Conservation (phyloP, 2,888 invertebrate species). For the Stenoptilia bipunctidactyla region DNA sequence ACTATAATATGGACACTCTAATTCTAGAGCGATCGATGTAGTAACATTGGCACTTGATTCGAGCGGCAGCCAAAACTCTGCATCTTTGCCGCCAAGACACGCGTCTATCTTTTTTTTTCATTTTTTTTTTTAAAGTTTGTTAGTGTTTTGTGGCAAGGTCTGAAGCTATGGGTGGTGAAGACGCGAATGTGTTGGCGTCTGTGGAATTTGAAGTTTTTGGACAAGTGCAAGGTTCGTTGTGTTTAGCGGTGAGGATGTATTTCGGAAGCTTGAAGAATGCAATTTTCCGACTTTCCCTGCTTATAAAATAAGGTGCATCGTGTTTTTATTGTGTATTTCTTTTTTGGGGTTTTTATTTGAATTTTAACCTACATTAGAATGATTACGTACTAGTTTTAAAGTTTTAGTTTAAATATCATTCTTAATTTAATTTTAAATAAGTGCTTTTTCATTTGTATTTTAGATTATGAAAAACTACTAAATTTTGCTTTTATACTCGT, state of each 20-base stretch:
- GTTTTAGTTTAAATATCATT: no score
- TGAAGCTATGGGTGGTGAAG: slow-evolving; percentile 66
- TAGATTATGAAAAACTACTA: no score
- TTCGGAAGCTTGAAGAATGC: neutral
- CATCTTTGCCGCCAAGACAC: slow-evolving; percentile 8
- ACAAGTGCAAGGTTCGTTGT: slow-evolving; percentile 85
- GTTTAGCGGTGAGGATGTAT: slow-evolving; percentile 2
- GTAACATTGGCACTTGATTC: slow-evolving; percentile 36
- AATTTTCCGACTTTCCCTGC: neutral
- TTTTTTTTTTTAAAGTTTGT: slow-evolving; percentile 5
- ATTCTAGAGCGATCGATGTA: slow-evolving; percentile 24
- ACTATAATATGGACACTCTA: neutral
- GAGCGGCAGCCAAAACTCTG: slow-evolving; percentile 25
- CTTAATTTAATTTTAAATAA: no score
- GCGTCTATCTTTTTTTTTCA: neutral
- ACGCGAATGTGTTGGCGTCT: slow-evolving; percentile 76
- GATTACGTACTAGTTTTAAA: no score
- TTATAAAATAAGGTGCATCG: neutral
- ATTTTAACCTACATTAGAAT: no score
- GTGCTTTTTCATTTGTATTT: no score
- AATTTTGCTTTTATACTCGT: no score
- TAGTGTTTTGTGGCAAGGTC: slow-evolving; percentile 6
- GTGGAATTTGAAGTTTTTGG: slow-evolving; percentile 93
- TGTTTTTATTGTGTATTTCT: no score
- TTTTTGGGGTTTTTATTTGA: no score